Evolutionary conservation across 2,113 vertebrate genomes (phyloP), one percentile per base, ranked within the genome.

Genomic region (Dasypus novemcinctus): DNA sequence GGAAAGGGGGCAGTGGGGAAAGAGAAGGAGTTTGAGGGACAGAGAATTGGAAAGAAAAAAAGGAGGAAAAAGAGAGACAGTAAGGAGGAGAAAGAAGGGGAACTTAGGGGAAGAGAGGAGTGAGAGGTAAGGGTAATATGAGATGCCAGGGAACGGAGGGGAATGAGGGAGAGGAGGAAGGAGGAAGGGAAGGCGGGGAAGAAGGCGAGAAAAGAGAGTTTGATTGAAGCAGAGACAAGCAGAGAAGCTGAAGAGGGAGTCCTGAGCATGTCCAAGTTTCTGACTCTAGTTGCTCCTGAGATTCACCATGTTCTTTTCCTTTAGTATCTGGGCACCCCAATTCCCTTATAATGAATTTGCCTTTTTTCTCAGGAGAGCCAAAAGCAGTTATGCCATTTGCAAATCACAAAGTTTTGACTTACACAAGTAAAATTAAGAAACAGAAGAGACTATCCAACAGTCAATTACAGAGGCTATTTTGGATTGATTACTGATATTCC

Each of bases 351-450:
- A 27, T 31, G 54, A 68, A 69, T 63, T 82, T 69, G 69, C 36
- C 54, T 59, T 12, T 80, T 84, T 64, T 33, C 33, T 92, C 6
- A 63, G 76, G 59, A 54, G 9, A 80, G 31, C 33, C 43, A 69
- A 4, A n/a, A 21, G 21, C 85, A 79, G 43, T 46, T 75, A 41
- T 41, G 23, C 64, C 43, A 83, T 63, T 78, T 72, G 68, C 3
- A 61, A 92, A 36, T 64, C 57, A 87, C 75, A 75, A 33, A 69
- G 33, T 87, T 95, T 66, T 76, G 69, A 82, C 29, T 27, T 69
- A 90, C 79, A 74, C 18, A 90, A 79, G 11, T 23, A 84, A 33
- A 86, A 89, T 57, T 82, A n/a, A 83, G 36, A 95, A 31, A 72
- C 49, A 33, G 89, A 31, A 84, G 71, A 8, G 64, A 72, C 72